Base-by-base conservation (phyloP, 2,888 invertebrate species). In the Ochlodes sylvanus region DNA sequence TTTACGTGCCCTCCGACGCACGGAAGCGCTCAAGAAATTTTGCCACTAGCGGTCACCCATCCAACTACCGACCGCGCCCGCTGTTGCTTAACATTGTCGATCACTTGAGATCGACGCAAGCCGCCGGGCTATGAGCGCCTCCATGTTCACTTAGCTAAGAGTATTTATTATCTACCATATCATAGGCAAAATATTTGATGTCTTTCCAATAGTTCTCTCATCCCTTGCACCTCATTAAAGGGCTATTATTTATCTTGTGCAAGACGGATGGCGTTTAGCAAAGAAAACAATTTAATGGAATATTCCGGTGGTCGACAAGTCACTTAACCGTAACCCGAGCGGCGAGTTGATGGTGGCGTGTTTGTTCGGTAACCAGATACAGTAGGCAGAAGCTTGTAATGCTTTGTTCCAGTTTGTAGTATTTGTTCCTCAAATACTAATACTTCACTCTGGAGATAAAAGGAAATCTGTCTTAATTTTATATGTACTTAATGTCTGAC, bases 271-370 rank as follows among this genome's bases (percentile, higher is more conserved):
- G 79, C 73, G 79, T 85, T 87, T 82, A 81, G 88, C 88, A 87
- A 90, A 87, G 90, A 89, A 88, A 90, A 89, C 87, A 86, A 86
- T 91, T 89, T 90, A 88, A 91, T 91, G 88, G 87, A 87, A 86
- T 84, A 87, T 85, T 79, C 82, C 77, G 87, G 89, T 90, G 90
- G 91, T 85, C 88, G 84, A 87, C 83, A 77, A 84, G 84, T 91
- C 92, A 92, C 92, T 92, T 90, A 92, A 86, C 79, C 85, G 92
- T 89, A 91, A 92, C 87, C 82, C 70, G 80, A 83, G 85, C 86
- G 77, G 72, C 73, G 77, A 85, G 81, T 85, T 84, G 89, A 89
- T 87, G 90, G 86, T 84, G 84, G 83, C 81, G 77, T 90, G 88
- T 92, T 89, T 90, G 80, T 78, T 73, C 70, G 75, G 92, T 84